A percentile compares a stretch with the other conserved stretches of the same genome.
These are phyloP conservation scores for Macroglossus sobrinus DNA, from an alignment of 2,113 vertebrate genomes.

Conservation along the genomic window DNA sequence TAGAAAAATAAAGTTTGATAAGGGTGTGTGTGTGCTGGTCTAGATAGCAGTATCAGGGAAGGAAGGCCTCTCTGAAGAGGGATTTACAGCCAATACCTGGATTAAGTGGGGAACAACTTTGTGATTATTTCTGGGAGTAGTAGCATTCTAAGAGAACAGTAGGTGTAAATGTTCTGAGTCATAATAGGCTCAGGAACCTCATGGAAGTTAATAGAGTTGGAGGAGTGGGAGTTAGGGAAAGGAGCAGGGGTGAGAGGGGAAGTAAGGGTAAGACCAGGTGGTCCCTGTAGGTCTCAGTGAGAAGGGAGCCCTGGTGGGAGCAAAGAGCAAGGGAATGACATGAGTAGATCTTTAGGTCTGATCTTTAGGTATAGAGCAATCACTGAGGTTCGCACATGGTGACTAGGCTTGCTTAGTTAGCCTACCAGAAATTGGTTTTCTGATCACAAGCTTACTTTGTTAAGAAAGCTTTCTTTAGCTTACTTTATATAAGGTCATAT, in stretches of 20 bases:
- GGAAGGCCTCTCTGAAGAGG: neutral
- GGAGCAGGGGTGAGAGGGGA: neutral
- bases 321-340: neutral
- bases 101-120: neutral
- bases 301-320: no score
- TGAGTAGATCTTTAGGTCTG: neutral
- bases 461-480: neutral
- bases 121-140: neutral
- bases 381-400: neutral
- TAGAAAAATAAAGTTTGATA: neutral
- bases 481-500: neutral
- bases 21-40: neutral
- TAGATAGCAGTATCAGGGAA: neutral
- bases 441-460: neutral
- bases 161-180: neutral
- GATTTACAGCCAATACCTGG: neutral
- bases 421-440: neutral
- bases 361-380: neutral
- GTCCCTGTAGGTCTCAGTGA: neutral
- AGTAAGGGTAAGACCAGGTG: neutral
- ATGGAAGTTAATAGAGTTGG: neutral
- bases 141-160: neutral
- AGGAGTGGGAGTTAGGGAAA: neutral
- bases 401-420: neutral
- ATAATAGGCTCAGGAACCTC: neutral